A percentile compares a stretch with the other conserved stretches of the same genome.
phyloP scores from a whole-genome alignment of 1,140 invertebrate genomes.

The Lucilia sericata region DNA sequence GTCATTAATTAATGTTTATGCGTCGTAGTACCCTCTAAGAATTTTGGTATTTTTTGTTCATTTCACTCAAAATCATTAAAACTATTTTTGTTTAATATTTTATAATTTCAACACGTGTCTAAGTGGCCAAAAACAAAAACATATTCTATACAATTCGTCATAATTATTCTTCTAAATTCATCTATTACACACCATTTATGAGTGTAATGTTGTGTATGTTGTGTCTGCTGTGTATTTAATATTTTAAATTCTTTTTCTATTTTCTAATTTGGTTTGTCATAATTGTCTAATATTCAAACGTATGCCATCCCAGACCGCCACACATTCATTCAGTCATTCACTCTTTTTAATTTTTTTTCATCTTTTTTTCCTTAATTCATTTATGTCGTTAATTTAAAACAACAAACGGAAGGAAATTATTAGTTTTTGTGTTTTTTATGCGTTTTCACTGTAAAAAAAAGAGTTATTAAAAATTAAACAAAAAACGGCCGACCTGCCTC shows the following conservation, averaged over 20 bases:
- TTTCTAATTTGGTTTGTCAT: constrained; percentile 9
- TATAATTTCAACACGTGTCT: constrained; percentile 17
- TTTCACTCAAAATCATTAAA: constrained; percentile 3
- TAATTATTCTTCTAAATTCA: neutral
- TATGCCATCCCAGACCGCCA: neutral
- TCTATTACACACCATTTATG: neutral
- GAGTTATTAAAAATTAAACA: constrained; percentile 3
- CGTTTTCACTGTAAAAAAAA: neutral
- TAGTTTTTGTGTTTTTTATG: neutral
- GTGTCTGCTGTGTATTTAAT: neutral
- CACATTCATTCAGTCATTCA: neutral
- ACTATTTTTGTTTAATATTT: neutral
- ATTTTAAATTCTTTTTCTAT: constrained; percentile 3
- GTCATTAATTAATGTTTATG: too few species aligned
- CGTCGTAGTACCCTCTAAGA: too few species aligned
- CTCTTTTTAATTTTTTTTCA: neutral
- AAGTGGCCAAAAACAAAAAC: neutral
- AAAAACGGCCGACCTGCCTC: neutral
- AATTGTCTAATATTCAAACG: neutral
- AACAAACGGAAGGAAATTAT: constrained; percentile 29
- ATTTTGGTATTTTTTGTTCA: neutral
- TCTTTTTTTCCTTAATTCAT: neutral
- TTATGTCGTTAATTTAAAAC: constrained; percentile 8
- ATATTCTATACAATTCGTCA: neutral
- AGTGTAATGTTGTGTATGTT: neutral